phyloP scores from a whole-genome alignment of 1,140 invertebrate species.

The Trichomalopsis sarcophagae region DNA sequence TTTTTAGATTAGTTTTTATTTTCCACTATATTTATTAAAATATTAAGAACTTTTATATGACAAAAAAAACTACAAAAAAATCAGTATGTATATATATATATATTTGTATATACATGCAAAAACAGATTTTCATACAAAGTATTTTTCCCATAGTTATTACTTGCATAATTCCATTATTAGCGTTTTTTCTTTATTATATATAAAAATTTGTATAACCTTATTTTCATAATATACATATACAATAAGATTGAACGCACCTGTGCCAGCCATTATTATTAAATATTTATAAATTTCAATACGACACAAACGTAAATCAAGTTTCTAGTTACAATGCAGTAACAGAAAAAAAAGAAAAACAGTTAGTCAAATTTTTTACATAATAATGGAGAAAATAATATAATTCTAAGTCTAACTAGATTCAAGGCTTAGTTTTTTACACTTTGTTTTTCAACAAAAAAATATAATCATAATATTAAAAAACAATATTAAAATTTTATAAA shows the following conservation, averaged over 20 bases:
- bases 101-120: neutral
- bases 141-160: neutral
- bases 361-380: neutral
- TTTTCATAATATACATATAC: constrained; percentile 32
- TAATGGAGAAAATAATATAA: constrained; percentile 16
- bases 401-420: constrained; percentile 58
- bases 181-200: neutral
- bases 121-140: neutral
- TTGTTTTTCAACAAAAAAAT: neutral
- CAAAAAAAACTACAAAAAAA: neutral
- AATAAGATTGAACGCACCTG: neutral
- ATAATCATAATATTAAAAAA: constrained; percentile 14
- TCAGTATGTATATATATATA: constrained; percentile 1
- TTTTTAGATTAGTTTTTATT: neutral
- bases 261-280: neutral
- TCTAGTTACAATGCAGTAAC: neutral
- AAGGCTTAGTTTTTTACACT: constrained; percentile 45
- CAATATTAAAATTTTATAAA: constrained; percentile 6
- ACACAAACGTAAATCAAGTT: neutral
- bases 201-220: constrained; percentile 19
- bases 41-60: neutral
- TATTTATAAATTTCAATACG: constrained; percentile 28
- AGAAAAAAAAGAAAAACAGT: constrained; percentile 19
- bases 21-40: constrained; percentile 17
- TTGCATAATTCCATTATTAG: neutral